Conservation (phyloP, 2,113 vertebrate genomes). For the Hippolais icterina region DNA sequence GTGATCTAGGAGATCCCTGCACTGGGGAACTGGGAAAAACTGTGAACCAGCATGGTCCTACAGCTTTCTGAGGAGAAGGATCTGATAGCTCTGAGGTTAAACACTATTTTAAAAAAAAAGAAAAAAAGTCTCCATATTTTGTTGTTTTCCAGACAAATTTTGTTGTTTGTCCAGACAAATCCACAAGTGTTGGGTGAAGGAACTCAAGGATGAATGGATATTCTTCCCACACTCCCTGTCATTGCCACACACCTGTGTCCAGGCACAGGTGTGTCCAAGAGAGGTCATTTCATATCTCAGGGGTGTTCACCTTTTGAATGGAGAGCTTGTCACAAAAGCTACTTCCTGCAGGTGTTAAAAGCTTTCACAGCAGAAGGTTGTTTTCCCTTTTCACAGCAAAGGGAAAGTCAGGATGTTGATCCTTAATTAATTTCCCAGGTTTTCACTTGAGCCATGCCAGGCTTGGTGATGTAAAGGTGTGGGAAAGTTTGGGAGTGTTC, state of each 20-base stretch:
- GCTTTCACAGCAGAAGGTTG: background rate
- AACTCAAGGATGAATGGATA: background rate
- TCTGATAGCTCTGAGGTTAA: background rate
- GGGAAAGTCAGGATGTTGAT: background rate
- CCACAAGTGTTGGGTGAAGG: background rate
- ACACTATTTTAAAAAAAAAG: background rate
- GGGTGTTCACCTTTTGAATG: background rate
- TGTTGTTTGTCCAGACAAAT: background rate
- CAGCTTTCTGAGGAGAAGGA: background rate
- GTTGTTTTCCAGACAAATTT: no score
- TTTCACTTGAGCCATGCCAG: background rate
- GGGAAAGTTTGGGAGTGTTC: background rate
- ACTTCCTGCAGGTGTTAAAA: background rate
- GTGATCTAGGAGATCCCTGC: background rate
- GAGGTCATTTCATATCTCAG: background rate
- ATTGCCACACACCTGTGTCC: background rate
- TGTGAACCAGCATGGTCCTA: background rate
- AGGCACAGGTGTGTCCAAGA: background rate
- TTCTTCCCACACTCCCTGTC: background rate
- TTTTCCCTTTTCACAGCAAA: background rate
- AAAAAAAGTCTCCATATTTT: rapidly evolving
- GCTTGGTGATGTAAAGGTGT: background rate
- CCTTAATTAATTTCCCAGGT: background rate
- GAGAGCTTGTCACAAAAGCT: background rate
- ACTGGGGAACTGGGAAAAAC: background rate